Evolutionary conservation across 2,113 vertebrate species (phyloP).

Genomic region (Zootoca vivipara): DNA sequence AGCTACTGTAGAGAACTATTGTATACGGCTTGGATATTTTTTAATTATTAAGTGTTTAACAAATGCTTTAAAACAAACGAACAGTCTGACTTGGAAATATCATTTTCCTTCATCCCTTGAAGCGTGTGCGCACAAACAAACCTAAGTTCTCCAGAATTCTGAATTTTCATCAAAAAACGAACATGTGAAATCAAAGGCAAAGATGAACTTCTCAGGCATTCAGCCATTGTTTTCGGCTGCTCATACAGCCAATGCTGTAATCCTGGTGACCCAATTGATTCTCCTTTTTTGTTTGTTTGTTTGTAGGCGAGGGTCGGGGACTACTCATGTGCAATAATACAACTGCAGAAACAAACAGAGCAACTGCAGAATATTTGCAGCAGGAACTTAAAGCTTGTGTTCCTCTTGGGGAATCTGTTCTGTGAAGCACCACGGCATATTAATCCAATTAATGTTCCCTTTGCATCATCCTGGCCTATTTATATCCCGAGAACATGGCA

Average conservation of each 20-base stretch:
- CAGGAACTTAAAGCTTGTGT: background rate
- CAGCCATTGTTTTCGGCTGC: background rate
- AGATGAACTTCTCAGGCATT: background rate
- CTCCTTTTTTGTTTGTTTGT: background rate
- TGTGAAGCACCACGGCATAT: background rate
- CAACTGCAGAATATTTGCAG: background rate
- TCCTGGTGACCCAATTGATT: background rate
- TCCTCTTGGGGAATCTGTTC: background rate
- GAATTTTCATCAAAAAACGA: background rate
- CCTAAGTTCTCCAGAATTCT: background rate
- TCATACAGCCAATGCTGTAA: background rate
- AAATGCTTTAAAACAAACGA: no score
- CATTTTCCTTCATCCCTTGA: no score
- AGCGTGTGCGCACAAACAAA: no score
- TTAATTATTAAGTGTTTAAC: no score
- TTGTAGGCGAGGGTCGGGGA: background rate
- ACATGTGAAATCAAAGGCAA: background rate
- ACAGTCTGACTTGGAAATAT: no score
- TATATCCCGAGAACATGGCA: slow-evolving; percentile 15
- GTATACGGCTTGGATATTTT: no score
- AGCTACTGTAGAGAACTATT: no score
- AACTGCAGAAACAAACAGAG: background rate
- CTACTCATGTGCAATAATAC: background rate
- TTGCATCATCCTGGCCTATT: background rate
- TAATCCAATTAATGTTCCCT: background rate